Evolutionary conservation across 23 tunicate genomes (phyloP).

Genomic region (Halocynthia aurantium): DNA sequence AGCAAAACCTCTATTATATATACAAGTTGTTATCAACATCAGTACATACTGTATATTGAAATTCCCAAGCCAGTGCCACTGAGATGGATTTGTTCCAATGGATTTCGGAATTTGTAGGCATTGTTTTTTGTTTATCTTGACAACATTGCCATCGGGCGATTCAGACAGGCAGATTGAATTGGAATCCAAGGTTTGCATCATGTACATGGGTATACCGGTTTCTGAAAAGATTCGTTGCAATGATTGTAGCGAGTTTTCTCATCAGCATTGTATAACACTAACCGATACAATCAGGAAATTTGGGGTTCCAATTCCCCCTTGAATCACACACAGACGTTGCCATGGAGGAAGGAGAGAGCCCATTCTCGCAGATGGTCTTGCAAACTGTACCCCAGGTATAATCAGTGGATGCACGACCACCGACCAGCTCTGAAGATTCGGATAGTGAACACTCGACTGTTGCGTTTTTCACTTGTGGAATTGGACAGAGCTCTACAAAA

Average conservation of each 20-base stretch:
- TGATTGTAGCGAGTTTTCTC: not conserved
- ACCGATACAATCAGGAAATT: slow-evolving; percentile 63
- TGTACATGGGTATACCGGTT: slow-evolving; percentile 76
- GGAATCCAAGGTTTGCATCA: slow-evolving; percentile 36
- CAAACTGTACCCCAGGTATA: slow-evolving; percentile 61
- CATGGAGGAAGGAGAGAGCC: slow-evolving; percentile 33
- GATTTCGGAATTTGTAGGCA: slow-evolving; percentile 22
- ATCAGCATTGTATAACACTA: not conserved
- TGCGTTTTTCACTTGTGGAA: slow-evolving; percentile 27
- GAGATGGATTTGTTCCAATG: slow-evolving; percentile 6
- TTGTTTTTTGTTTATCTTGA: slow-evolving; percentile 11
- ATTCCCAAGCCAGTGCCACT: slow-evolving; percentile 66
- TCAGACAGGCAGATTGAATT: slow-evolving; percentile 49
- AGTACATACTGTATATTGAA: slow-evolving; percentile 58
- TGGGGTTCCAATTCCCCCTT: slow-evolving; percentile 59
- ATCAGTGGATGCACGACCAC: not conserved
- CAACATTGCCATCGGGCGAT: slow-evolving; percentile 18
- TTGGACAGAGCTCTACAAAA: slow-evolving; percentile 26
- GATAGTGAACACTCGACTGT: slow-evolving; percentile 16
- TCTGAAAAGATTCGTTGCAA: slow-evolving; percentile 17
- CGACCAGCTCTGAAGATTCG: not conserved
- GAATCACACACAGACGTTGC: slow-evolving; percentile 21
- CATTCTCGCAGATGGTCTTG: slow-evolving; percentile 22
- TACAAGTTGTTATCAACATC: not conserved
- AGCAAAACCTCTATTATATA: not conserved